Evolutionary conservation across 2,113 vertebrate genomes (phyloP).

Genomic region (Neolamprologus tretocephalus): DNA sequence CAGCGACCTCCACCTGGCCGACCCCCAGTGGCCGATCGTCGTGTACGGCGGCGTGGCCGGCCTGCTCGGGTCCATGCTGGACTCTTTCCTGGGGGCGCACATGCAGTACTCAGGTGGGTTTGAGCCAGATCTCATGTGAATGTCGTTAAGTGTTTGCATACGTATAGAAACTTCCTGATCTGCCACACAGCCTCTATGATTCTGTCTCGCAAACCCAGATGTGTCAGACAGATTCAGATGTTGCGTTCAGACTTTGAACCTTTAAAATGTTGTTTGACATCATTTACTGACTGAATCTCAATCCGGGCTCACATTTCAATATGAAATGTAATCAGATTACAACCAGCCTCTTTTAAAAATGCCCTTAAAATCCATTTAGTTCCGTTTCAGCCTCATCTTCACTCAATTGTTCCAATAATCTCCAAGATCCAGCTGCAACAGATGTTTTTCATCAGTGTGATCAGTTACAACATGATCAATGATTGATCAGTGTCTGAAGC

Average conservation of each 20-base stretch:
- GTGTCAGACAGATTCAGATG: not conserved
- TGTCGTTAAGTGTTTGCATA: not conserved
- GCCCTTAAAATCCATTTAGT: not conserved
- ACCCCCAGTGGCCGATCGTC: slow-evolving; percentile 90
- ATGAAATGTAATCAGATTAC: not conserved
- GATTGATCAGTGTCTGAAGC: not conserved
- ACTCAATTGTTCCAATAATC: not conserved
- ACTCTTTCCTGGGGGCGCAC: slow-evolving; percentile 90
- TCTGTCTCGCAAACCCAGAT: not conserved
- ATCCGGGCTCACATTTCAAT: not conserved
- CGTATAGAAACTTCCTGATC: not conserved
- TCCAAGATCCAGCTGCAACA: not conserved
- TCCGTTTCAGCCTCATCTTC: not conserved
- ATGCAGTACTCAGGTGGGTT: slow-evolving; percentile 90
- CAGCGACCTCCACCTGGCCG: slow-evolving; percentile 77
- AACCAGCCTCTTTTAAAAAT: not conserved
- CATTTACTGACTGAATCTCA: not conserved
- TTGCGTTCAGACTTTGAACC: not conserved
- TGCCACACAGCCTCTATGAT: not conserved
- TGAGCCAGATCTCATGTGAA: not conserved
- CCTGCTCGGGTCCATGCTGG: slow-evolving; percentile 87
- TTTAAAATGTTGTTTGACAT: not conserved
- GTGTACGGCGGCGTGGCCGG: slow-evolving; percentile 82
- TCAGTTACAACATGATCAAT: not conserved
- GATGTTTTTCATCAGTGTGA: not conserved